These are phyloP conservation scores for Sebastes vulpes DNA, from an alignment of 2,797 vertebrate genomes.

Conservation along the genomic window DNA sequence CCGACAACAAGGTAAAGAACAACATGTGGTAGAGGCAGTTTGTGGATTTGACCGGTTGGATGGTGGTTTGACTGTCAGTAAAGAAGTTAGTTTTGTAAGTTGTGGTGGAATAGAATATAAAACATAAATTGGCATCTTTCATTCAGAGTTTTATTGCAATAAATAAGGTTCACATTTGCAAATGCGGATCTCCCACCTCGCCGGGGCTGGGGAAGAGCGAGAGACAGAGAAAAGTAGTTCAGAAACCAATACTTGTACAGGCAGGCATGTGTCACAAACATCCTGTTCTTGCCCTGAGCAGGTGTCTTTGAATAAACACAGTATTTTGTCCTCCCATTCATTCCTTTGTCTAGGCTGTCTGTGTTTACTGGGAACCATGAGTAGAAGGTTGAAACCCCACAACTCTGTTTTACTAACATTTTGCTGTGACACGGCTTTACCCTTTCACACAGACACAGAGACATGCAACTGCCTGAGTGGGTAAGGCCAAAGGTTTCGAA, in stretches of 20 bases:
- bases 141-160: background rate
- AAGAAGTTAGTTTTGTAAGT: background rate
- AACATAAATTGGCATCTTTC: background rate
- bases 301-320: background rate
- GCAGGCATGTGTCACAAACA: background rate
- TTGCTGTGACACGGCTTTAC: background rate
- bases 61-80: background rate
- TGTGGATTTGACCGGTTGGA: background rate
- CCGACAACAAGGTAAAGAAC: conserved; percentile 94
- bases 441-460: no score
- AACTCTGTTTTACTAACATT: background rate
- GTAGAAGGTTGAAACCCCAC: background rate
- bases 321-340: background rate
- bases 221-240: background rate
- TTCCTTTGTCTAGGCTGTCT: background rate
- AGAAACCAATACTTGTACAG: background rate
- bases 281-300: background rate
- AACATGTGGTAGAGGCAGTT: background rate
- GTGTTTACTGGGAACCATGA: background rate
- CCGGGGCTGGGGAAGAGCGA: background rate
- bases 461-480: no score
- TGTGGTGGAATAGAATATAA: background rate
- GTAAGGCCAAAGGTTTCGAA: no score
- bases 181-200: background rate
- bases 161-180: background rate